A percentile compares a stretch with the other conserved stretches of the same genome.
These are phyloP conservation scores for Rhynchonycteris naso DNA, from an alignment of 2,797 vertebrate species.

Conservation along the genomic window DNA sequence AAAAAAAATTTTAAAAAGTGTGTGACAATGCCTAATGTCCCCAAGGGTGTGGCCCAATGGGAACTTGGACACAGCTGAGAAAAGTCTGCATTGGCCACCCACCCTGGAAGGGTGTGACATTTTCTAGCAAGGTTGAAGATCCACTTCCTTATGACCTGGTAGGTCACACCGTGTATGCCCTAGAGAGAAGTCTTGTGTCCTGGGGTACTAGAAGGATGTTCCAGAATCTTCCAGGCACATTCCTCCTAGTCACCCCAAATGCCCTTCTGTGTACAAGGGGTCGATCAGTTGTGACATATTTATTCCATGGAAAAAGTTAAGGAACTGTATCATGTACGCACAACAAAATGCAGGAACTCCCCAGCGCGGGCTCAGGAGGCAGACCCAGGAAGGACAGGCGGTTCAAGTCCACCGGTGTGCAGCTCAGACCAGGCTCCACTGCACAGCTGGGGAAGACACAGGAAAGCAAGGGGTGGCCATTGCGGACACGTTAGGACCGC, in stretches of 20 bases:
- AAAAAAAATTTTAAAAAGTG: too few species aligned
- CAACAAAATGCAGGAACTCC: fast-evolving
- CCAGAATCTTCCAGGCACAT: not conserved
- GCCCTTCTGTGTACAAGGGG: fast-evolving
- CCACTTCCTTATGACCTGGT: fast-evolving
- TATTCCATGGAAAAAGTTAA: not conserved
- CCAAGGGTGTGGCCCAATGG: fast-evolving
- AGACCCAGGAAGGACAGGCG: fast-evolving
- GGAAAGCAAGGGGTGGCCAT: not conserved
- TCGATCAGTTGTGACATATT: fast-evolving
- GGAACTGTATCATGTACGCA: fast-evolving
- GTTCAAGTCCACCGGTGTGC: fast-evolving
- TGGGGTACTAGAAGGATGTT: fast-evolving
- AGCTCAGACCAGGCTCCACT: fast-evolving
- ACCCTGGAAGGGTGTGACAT: not conserved
- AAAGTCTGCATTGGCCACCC: not conserved
- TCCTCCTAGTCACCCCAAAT: too few species aligned
- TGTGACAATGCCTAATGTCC: fast-evolving
- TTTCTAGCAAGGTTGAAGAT: not conserved
- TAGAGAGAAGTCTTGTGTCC: not conserved
- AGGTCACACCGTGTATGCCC: fast-evolving
- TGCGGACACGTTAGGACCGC: not conserved
- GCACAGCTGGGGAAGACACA: fast-evolving
- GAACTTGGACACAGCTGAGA: fast-evolving
- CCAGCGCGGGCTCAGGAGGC: fast-evolving